Base-by-base conservation (phyloP, 2,888 invertebrate genomes). In the Melipona beecheii region DNA sequence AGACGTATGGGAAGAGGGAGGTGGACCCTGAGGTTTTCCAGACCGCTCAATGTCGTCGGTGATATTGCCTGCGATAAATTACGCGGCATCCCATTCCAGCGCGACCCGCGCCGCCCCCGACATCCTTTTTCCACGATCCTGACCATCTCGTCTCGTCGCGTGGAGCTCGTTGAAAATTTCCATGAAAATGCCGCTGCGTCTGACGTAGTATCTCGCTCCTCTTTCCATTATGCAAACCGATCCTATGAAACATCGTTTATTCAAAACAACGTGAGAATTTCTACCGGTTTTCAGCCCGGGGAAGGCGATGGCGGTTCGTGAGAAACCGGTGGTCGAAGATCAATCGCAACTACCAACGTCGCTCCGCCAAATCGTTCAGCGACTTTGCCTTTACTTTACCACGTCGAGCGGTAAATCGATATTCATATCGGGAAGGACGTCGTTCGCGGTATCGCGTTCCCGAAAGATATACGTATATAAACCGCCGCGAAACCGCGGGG, bases 11-110 rank as follows among this genome's bases (percentile, higher is more conserved):
- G 43, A 9, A 0, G 43, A 2, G 36, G 6, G 36, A 36, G 54
- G 70, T 21, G n/a, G 36, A 21, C 27, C 78, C 68, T 56, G 43
- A 68, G 78, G 65, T 83, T 81, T 78, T 74, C 73, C 78, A 62
- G 80, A 21, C 80, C 70, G 75, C 49, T 60, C 62, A 64, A 70
- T 81, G 81, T 81, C 78, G 60, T 66, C 54, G 85, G 82, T 83
- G 83, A 88, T 88, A 88, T 88, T 81, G 89, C 82, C 65, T 60
- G 88, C 86, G 70, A 88, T 88, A 88, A 88, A 88, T 88, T 88
- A 84, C 85, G 52, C 64, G 70, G 31, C 75, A 58, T 11, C 54
- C 64, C 65, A 68, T 74, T 75, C 68, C 21, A n/a, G 24, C 24
- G 58, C 56, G 58, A 50, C 60, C 68, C 52, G 52, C 60, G 27